phyloP scores from a whole-genome alignment of 2,888 invertebrate species.

The Scaptomyza flava region DNA sequence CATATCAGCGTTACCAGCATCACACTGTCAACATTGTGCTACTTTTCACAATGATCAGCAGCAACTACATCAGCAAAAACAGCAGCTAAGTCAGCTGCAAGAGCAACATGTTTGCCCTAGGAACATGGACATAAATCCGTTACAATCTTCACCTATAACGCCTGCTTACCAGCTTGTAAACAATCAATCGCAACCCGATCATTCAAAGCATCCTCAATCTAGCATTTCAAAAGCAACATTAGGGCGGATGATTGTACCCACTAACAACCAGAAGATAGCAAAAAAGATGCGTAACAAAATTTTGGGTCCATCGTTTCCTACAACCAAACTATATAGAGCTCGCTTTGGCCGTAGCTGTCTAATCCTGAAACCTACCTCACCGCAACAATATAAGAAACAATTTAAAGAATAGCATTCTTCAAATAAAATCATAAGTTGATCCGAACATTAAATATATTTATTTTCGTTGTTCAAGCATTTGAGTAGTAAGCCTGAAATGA shows the following conservation, averaged over 20 bases:
- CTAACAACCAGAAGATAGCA: background rate
- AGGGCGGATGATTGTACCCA: background rate
- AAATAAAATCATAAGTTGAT: conserved; percentile 43
- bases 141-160: no score
- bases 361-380: conserved; percentile 37
- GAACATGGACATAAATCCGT: background rate
- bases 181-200: background rate
- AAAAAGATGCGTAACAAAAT: conserved; percentile 2
- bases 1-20: conserved; percentile 8
- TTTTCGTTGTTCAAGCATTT: background rate
- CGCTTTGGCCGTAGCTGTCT: conserved; percentile 58
- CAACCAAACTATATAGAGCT: conserved; percentile 34
- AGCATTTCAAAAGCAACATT: conserved; percentile 18
- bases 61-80: conserved; percentile 6
- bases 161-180: background rate
- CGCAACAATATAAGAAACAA: background rate
- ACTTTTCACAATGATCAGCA: no score
- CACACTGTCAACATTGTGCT: conserved; percentile 13
- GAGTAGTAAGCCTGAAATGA: background rate
- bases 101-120: background rate
- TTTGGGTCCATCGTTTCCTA: background rate
- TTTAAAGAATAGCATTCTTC: background rate
- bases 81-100: conserved; percentile 5
- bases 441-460: conserved; percentile 24
- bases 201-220: background rate